Conservation (phyloP, 2,888 invertebrate species). For the Euclidia mi region DNA sequence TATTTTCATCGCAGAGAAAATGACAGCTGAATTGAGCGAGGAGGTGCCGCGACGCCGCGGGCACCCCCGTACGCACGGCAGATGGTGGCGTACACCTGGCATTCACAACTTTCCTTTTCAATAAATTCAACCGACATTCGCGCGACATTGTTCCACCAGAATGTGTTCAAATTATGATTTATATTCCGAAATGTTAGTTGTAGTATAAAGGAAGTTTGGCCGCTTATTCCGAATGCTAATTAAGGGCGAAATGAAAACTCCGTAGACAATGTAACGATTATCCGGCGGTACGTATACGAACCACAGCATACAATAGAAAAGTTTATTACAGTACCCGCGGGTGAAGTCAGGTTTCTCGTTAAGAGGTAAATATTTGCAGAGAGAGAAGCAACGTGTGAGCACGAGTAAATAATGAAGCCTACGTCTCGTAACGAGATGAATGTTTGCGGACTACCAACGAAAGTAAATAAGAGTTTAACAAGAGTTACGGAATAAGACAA, state of each 20-base stretch:
- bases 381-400: slow-evolving; percentile 79
- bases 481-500: slow-evolving; percentile 76
- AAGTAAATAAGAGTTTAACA: slow-evolving; percentile 88
- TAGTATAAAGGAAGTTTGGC: slow-evolving; percentile 43
- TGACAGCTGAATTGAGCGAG: slow-evolving; percentile 60
- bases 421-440: slow-evolving; percentile 81
- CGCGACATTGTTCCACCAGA: slow-evolving; percentile 52
- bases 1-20: slow-evolving; percentile 65
- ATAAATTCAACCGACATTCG: slow-evolving; percentile 67
- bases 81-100: slow-evolving; percentile 72
- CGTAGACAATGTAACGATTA: slow-evolving; percentile 57
- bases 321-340: slow-evolving; percentile 81
- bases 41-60: neutral
- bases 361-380: slow-evolving; percentile 84
- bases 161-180: slow-evolving; percentile 59
- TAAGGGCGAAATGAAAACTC: slow-evolving; percentile 64
- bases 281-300: slow-evolving; percentile 62
- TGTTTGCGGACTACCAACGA: slow-evolving; percentile 85
- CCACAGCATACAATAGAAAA: slow-evolving; percentile 82
- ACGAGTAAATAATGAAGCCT: slow-evolving; percentile 86
- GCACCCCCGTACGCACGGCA: slow-evolving; percentile 58
- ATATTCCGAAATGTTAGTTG: slow-evolving; percentile 50
- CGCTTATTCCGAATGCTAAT: slow-evolving; percentile 61
- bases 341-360: slow-evolving; percentile 86
- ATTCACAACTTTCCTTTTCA: slow-evolving; percentile 78